These are phyloP conservation scores for Bombus sibiricus DNA, from an alignment of 1,140 invertebrate species.

Conservation along the genomic window DNA sequence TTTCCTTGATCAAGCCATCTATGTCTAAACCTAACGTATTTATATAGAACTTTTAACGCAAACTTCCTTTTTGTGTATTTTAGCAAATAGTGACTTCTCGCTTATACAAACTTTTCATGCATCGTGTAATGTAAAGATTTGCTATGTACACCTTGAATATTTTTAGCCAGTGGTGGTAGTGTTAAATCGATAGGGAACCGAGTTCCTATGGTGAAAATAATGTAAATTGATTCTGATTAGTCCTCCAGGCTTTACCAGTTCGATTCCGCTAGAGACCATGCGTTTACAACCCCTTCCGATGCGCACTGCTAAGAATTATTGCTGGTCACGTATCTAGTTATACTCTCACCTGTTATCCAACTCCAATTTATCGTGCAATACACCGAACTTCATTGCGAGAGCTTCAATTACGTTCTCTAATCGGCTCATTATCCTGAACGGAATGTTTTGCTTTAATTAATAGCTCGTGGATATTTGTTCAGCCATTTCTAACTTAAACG, in stretches of 20 bases:
- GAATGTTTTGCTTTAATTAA: neutral
- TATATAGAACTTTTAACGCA: neutral
- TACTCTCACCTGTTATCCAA: neutral
- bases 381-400: neutral
- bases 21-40: neutral
- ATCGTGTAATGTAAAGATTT: constrained; percentile 22
- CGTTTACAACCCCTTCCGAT: neutral
- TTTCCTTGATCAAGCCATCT: too few species aligned
- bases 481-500: too few species aligned
- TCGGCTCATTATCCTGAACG: neutral
- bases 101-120: neutral
- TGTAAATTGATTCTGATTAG: constrained; percentile 64
- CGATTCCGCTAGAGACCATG: neutral
- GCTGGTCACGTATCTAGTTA: neutral
- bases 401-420: too few species aligned
- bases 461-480: too few species aligned
- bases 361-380: neutral
- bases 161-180: constrained; percentile 71
- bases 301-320: neutral
- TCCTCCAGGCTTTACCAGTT: constrained; percentile 8
- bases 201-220: constrained; percentile 77
- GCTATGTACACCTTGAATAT: constrained; percentile 58
- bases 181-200: constrained; percentile 78
- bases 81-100: neutral
- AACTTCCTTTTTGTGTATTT: neutral